Evolutionary conservation across 2,888 invertebrate genomes (phyloP).

Genomic region (Hirtodrosophila trivittata): DNA sequence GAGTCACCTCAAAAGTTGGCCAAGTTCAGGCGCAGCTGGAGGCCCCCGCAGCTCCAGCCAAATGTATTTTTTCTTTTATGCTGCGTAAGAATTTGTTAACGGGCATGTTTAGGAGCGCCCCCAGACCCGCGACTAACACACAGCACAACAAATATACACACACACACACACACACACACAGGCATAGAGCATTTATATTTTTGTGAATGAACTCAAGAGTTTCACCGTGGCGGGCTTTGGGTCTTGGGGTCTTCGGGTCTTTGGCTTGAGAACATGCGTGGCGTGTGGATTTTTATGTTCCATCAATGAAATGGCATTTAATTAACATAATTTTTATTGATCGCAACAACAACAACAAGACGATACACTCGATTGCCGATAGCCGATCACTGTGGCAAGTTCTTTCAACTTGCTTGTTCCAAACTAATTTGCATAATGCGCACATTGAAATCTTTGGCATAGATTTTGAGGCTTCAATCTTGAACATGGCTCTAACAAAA

Average conservation of each 20-base stretch:
- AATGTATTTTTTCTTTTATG: slow-evolving; percentile 40
- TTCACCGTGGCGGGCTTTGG: slow-evolving; percentile 46
- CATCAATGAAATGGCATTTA: slow-evolving; percentile 79
- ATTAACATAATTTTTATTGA: slow-evolving; percentile 77
- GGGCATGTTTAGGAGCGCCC: slow-evolving; percentile 66
- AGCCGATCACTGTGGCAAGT: slow-evolving; percentile 65
- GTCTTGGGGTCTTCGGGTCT: slow-evolving; percentile 29
- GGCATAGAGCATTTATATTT: slow-evolving; percentile 52
- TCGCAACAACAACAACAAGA: slow-evolving; percentile 39
- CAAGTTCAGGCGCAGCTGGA: slow-evolving; percentile 75
- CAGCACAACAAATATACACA: slow-evolving; percentile 11
- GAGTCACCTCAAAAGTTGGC: slow-evolving; percentile 64
- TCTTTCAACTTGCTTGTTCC: slow-evolving; percentile 72
- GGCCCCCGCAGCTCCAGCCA: slow-evolving; percentile 32
- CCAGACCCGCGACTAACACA: slow-evolving; percentile 41
- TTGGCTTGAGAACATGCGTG: slow-evolving; percentile 63
- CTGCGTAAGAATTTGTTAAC: slow-evolving; percentile 76
- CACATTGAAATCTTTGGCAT: slow-evolving; percentile 65
- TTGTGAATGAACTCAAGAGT: slow-evolving; percentile 76
- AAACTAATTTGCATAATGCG: slow-evolving; percentile 69
- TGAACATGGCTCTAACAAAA: slow-evolving; percentile 55
- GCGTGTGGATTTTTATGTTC: slow-evolving; percentile 77
- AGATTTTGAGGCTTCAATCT: slow-evolving; percentile 31
- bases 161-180: background rate
- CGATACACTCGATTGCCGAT: slow-evolving; percentile 26